Evolutionary conservation across 2,113 vertebrate genomes (phyloP).

Genomic region (Notiomystis cincta): DNA sequence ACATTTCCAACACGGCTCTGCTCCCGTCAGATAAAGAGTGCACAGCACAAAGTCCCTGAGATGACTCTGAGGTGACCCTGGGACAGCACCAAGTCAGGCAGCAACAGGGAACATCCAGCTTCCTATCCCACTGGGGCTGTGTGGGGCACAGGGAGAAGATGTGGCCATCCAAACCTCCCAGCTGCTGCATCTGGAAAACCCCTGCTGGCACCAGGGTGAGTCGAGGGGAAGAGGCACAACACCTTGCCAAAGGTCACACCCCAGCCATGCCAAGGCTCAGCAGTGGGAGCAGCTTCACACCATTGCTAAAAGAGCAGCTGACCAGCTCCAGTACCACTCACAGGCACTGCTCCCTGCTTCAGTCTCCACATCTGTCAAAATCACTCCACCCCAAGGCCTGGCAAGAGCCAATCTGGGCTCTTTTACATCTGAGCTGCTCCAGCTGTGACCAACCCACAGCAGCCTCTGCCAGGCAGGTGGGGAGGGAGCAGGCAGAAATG

Average conservation of each 20-base stretch:
- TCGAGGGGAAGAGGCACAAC: accelerated
- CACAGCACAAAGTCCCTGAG: not conserved
- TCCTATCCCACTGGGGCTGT: not conserved
- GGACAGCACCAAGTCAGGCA: not conserved
- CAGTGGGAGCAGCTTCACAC: not conserved
- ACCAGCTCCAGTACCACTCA: not conserved
- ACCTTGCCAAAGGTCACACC: not conserved
- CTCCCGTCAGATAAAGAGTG: conserved; percentile 15
- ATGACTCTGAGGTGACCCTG: not conserved
- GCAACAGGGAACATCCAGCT: accelerated
- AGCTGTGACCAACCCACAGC: not conserved
- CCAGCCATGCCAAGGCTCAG: not conserved
- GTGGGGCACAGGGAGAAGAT: not conserved
- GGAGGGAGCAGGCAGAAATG: not conserved
- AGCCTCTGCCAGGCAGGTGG: not conserved
- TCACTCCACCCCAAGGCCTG: not conserved
- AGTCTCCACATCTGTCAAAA: not conserved
- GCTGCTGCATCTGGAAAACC: not conserved
- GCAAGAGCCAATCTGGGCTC: not conserved
- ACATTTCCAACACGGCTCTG: not conserved
- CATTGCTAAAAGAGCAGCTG: not conserved
- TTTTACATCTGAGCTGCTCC: not conserved
- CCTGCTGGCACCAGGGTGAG: not conserved
- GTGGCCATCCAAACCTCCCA: not conserved
- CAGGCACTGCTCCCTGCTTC: not conserved